These are phyloP conservation scores for Tetranychus cinnabarinus DNA, from an alignment of 1,140 invertebrate genomes.

Conservation along the genomic window DNA sequence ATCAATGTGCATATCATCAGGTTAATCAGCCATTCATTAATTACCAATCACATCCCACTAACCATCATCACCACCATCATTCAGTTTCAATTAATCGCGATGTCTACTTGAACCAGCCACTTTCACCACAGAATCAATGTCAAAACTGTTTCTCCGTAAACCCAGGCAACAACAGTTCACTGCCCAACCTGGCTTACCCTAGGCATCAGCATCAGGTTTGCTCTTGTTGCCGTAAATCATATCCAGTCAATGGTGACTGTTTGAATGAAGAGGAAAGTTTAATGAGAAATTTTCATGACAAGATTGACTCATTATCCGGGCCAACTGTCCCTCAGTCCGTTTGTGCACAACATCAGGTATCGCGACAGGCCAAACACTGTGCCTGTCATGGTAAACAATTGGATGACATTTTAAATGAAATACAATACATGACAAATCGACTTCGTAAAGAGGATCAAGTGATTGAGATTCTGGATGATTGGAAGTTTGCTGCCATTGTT, in stretches of 20 bases:
- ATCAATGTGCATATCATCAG: background rate
- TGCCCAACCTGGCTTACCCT: background rate
- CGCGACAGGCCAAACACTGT: background rate
- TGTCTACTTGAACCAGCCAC: background rate
- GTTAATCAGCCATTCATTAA: background rate
- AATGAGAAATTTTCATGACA: slow-evolving; percentile 60
- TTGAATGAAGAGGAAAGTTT: slow-evolving; percentile 24
- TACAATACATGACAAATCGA: slow-evolving; percentile 71
- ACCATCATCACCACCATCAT: too few species aligned
- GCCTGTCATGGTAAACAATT: slow-evolving; percentile 30
- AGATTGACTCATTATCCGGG: slow-evolving; percentile 31
- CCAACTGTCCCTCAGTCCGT: too few species aligned
- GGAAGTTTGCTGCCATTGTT: slow-evolving; percentile 99
- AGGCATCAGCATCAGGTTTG: background rate
- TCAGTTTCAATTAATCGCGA: background rate
- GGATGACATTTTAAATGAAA: slow-evolving; percentile 76
- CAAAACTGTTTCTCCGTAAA: background rate
- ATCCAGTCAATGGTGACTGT: slow-evolving; percentile 69
- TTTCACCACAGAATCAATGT: background rate
- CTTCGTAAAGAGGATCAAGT: slow-evolving; percentile 70
- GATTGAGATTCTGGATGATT: slow-evolving; percentile 73
- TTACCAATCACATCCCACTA: background rate
- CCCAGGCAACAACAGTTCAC: background rate
- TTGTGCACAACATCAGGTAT: background rate
- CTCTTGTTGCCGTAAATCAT: too few species aligned